Conservation (phyloP, 2,888 invertebrate genomes). For the Yponomeuta sedellus region DNA sequence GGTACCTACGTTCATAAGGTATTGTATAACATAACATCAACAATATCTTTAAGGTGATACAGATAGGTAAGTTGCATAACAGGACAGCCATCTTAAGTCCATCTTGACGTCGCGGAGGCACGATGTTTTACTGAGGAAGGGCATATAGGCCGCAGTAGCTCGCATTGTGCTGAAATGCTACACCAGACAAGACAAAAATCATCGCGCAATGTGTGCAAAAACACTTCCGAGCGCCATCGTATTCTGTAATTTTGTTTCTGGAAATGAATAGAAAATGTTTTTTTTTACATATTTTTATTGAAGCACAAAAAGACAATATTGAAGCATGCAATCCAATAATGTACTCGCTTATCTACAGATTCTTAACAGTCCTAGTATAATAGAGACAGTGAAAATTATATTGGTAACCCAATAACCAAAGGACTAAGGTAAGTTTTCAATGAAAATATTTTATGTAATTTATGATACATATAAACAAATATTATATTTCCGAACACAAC, state of each 20-base stretch:
- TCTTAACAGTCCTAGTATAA: slow-evolving; percentile 1
- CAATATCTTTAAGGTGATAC: too few species aligned
- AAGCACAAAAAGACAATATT: slow-evolving; percentile 70
- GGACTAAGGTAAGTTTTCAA: neutral
- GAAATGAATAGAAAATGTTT: slow-evolving; percentile 33
- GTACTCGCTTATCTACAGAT: slow-evolving; percentile 8
- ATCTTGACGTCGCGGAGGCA: too few species aligned
- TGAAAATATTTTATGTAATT: neutral
- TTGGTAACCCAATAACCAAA: slow-evolving; percentile 11
- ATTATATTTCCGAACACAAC: slow-evolving; percentile 17
- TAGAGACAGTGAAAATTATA: neutral
- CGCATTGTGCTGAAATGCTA: slow-evolving; percentile 48
- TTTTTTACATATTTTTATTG: slow-evolving; percentile 50
- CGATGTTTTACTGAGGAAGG: too few species aligned
- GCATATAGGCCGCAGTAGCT: too few species aligned
- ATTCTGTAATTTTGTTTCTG: slow-evolving; percentile 11
- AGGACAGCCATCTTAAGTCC: too few species aligned
- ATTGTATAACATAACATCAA: too few species aligned
- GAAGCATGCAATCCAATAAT: slow-evolving; percentile 38
- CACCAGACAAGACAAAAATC: slow-evolving; percentile 41
- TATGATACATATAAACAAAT: slow-evolving; percentile 22
- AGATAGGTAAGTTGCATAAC: too few species aligned
- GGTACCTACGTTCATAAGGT: too few species aligned
- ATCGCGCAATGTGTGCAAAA: slow-evolving; percentile 67
- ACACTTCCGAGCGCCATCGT: slow-evolving; percentile 20